Evolutionary conservation across 2,888 invertebrate species (phyloP).

Genomic region (Zaprionus bogoriensis): DNA sequence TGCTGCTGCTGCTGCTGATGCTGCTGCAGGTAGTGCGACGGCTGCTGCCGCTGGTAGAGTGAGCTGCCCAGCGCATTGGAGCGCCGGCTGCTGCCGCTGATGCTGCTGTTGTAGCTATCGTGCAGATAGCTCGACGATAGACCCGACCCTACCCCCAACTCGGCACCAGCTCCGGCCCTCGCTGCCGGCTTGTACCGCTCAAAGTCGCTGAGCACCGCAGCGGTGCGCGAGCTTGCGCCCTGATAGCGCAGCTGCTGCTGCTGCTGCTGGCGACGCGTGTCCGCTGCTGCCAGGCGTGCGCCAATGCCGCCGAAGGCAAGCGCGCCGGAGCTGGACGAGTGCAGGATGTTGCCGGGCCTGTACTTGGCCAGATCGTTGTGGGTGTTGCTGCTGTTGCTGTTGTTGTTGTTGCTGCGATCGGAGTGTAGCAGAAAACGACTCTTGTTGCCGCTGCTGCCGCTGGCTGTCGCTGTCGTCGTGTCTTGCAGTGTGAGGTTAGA

Average conservation of each 20-base stretch:
- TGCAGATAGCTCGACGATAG: constrained; percentile 68
- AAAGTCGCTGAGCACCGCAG: constrained; percentile 72
- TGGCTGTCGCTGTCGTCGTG: constrained; percentile 58
- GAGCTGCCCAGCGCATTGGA: constrained; percentile 58
- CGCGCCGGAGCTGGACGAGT: constrained; percentile 79
- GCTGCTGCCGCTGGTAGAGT: constrained; percentile 70
- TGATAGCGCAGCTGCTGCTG: constrained; percentile 61
- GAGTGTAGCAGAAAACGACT: constrained; percentile 72
- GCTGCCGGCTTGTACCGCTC: constrained; percentile 62
- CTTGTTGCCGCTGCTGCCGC: constrained; percentile 69
- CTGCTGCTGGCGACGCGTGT: constrained; percentile 62
- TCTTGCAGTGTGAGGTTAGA: constrained; percentile 62
- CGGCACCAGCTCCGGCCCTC: constrained; percentile 8
- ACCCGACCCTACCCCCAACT: too few species aligned
- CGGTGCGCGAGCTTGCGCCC: constrained; percentile 67
- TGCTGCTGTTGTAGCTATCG: constrained; percentile 68
- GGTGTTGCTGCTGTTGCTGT: constrained; percentile 77
- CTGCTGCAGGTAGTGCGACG: constrained; percentile 60
- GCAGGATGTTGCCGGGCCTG: constrained; percentile 72
- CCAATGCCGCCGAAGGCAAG: constrained; percentile 80
- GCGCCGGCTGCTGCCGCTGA: constrained; percentile 55
- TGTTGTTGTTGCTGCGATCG: constrained; percentile 68
- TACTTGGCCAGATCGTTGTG: constrained; percentile 81
- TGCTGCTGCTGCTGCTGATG: constrained; percentile 71
- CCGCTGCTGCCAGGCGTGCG: constrained; percentile 75